Evolutionary conservation across 2,888 invertebrate genomes (phyloP).

Genomic region (Latrodectus hesperus): DNA sequence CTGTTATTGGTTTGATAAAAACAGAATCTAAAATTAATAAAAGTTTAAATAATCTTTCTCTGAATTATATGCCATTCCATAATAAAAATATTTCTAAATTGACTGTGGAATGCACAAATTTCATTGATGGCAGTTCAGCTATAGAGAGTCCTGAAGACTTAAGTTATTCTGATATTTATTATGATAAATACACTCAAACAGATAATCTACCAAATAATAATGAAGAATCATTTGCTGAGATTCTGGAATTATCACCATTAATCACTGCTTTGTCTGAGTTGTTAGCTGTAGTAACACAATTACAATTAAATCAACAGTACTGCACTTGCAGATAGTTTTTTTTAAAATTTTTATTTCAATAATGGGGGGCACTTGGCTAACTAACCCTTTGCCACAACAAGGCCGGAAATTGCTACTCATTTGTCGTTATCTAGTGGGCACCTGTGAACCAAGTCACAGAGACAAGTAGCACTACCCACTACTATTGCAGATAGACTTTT

Average conservation of each 20-base stretch:
- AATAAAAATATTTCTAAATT: too few species aligned
- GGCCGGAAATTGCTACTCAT: too few species aligned
- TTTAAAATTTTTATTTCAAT: too few species aligned
- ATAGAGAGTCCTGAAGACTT: not conserved
- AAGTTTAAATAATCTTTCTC: not conserved
- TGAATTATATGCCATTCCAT: too few species aligned
- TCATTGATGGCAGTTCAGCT: constrained; percentile 26
- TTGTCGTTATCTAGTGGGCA: too few species aligned
- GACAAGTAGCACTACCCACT: too few species aligned
- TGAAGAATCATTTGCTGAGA: not conserved
- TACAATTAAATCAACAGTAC: not conserved
- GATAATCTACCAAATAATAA: not conserved
- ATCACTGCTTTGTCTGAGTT: constrained; percentile 5
- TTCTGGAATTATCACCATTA: not conserved
- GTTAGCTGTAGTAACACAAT: not conserved
- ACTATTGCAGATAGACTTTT: too few species aligned
- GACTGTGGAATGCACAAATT: too few species aligned
- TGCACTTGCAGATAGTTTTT: too few species aligned
- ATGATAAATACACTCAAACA: constrained; percentile 47
- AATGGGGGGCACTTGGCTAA: too few species aligned
- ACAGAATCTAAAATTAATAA: not conserved
- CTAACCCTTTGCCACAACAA: too few species aligned
- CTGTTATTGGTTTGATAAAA: constrained; percentile 51
- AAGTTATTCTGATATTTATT: not conserved
- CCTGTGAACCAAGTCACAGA: too few species aligned